Base-by-base conservation (phyloP, 2,888 invertebrate genomes). In the Coleophora deauratella region DNA sequence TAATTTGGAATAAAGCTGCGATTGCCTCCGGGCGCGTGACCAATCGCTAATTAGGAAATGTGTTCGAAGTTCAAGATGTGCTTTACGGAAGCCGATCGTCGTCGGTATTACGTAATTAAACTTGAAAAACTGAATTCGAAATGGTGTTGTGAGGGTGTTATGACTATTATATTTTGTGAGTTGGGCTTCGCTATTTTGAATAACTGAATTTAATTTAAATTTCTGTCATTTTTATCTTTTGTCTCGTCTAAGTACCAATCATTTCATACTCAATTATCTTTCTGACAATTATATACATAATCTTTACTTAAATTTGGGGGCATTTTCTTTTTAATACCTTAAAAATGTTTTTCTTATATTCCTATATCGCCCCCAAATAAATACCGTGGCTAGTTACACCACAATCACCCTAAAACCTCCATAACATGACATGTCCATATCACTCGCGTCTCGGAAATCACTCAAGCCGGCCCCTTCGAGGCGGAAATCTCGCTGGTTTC, bases 11-110 rank as follows among this genome's bases (percentile, higher is more conserved):
- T 66, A 66, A 56, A 59, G 57, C 58, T 57, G 60, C 62, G 66
- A 70, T 68, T 62, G 72, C 72, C 72, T 71, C 66, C 72, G 72
- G 66, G 72, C 76, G 82, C 80, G 82, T 81, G 80, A 74, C 84
- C 80, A 85, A 85, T 85, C 78, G 81, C 77, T 84, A 85, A 85
- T 84, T 81, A 81, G 82, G 72, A 74, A 80, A 78, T 77, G 78
- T 76, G 75, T 72, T 75, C 73, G 44, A 36, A 21, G 21, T 21
- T 21, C 21, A 21, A 55, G 55, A 62, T 63, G 67, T 65, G 67
- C 72, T 67, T 67, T 68, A 76, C 84, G 77, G 84, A 81, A 85
- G 84, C 82, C 74, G 77, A 79, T 78, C 72, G 6, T n/a, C n/a
- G n/a, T n/a, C 3, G 71, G 57, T 57, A 62, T 65, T 69, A 70